Percentiles rank a stretch among this genome's conserved stretches.
Conservation (phyloP, 2,888 invertebrate species). For the Drosophila cognata region DNA sequence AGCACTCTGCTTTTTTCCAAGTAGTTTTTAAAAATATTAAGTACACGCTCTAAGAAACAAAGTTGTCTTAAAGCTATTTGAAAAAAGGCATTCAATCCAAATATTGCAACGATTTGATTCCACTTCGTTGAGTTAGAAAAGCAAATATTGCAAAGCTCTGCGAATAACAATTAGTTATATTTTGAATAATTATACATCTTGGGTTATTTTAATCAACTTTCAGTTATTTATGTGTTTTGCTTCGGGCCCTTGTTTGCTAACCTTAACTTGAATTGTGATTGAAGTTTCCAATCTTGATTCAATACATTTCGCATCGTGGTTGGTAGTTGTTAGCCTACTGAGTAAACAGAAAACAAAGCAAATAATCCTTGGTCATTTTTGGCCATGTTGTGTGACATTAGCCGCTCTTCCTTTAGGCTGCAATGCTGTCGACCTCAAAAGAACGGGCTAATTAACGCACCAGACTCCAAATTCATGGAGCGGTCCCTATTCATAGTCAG, state of each 20-base stretch:
- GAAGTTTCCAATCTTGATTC: neutral
- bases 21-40: too few species aligned
- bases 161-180: neutral
- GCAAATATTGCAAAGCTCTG: too few species aligned
- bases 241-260: neutral
- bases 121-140: neutral
- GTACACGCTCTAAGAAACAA: neutral
- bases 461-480: conserved; percentile 20
- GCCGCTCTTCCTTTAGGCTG: conserved; percentile 1
- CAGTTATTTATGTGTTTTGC: neutral
- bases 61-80: neutral
- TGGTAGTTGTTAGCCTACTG: neutral
- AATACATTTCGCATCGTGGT: neutral
- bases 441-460: conserved; percentile 62
- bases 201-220: neutral
- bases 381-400: neutral
- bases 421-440: conserved; percentile 29
- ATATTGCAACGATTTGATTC: neutral
- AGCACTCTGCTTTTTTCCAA: neutral
- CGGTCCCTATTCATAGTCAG: neutral
- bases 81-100: too few species aligned
- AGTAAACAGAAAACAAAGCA: neutral
- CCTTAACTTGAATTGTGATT: neutral
- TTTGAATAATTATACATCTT: neutral
- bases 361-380: neutral